Evolutionary conservation across 2,113 vertebrate genomes (phyloP).

Genomic region (Heliornis fulica): DNA sequence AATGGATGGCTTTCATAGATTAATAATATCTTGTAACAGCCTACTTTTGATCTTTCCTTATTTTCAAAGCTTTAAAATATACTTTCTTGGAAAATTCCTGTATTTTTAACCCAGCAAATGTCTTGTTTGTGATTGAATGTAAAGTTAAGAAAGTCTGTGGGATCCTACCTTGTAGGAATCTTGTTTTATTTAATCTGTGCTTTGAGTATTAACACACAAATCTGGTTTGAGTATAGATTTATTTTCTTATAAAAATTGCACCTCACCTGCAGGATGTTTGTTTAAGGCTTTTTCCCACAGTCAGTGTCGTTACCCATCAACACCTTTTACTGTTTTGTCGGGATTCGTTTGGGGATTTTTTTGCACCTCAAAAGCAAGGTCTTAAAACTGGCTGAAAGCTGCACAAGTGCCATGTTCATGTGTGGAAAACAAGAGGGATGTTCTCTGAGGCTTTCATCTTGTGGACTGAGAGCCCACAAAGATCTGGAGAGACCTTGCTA

Average conservation of each 20-base stretch:
- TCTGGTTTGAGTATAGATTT: neutral
- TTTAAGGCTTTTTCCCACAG: neutral
- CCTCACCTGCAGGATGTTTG: neutral
- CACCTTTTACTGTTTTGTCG: neutral
- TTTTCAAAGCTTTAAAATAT: neutral
- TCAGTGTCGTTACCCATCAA: neutral
- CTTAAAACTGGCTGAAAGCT: neutral
- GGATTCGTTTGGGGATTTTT: no score
- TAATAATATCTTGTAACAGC: slow-evolving; percentile 23
- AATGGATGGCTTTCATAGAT: slow-evolving; percentile 39
- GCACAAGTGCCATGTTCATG: neutral
- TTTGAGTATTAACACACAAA: neutral
- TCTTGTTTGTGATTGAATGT: slow-evolving; percentile 6
- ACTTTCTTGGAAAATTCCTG: neutral
- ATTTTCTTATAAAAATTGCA: neutral
- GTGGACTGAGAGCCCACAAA: neutral
- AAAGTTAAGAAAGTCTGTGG: neutral
- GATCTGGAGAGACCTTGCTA: neutral
- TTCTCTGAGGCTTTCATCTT: neutral
- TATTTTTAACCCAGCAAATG: neutral
- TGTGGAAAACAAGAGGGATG: neutral
- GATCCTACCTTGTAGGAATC: neutral
- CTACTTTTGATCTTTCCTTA: slow-evolving; percentile 45
- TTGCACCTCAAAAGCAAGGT: neutral
- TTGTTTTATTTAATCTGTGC: neutral